Base-by-base conservation (phyloP, 2,888 invertebrate species). In the Thymelicus lineola region DNA sequence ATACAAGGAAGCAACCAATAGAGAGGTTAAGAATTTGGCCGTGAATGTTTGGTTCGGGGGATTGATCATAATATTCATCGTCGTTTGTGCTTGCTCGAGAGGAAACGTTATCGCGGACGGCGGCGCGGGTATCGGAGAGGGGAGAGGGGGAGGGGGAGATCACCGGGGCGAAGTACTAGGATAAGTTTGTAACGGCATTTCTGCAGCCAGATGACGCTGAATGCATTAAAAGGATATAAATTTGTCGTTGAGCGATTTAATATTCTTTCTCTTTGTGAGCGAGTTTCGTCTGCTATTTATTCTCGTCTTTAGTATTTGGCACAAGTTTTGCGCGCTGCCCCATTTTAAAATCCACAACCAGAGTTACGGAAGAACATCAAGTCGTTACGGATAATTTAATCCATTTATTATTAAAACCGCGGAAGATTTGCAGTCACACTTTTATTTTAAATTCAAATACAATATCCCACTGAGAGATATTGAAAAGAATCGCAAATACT, bases 61-160 rank as follows among this genome's bases (percentile, higher is more conserved):
- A 38, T 42, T 28, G 28, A 5, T 28, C 28, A 20, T 20, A 20
- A 1, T 20, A 20, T 20, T 1, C 14, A 14, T 58, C 6, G 58
- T 14, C 12, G n/a, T 3, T 7, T 10, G 15, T 10, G 38, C 15
- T 58, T 58, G 57, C 38, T 58, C 46, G 46, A 46, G 12, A 57
- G 65, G 58, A 66, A 58, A 58, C 46, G 65, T 46, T 66, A 66
- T 58, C 65, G 15, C 15, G 48, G 17, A 1, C 0, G 48, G 7
- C 15, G 15, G n/a, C n/a, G 7, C 3, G 48, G 48, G 17, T 6
- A 17, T 2, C 15, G 48, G 48, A n/a, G n/a, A n/a, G 15, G 48
- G 6, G 7, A 7, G 48, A 1, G 7, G 48, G 9, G 15, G 15
- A 6, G 6, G 48, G 5, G 7, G 7, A 5, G 15, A n/a, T n/a